A percentile compares a stretch with the other conserved stretches of the same genome.
Evolutionary conservation across 2,888 invertebrate genomes (phyloP).

Genomic region (Netelia virgata): DNA sequence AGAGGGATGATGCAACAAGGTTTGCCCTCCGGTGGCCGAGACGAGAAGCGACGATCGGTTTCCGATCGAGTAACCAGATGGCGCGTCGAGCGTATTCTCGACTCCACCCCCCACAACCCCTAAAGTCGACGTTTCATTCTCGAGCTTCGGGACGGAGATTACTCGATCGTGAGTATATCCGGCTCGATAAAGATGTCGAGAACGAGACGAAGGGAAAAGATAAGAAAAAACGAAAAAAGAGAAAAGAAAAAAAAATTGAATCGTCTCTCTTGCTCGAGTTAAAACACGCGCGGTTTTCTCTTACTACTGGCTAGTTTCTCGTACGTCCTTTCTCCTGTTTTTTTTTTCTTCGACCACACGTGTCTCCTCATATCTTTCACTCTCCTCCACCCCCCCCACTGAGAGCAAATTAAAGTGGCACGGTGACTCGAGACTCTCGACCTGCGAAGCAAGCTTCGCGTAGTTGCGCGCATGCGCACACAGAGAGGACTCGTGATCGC

Average conservation of each 20-base stretch:
- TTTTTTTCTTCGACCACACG: too few species aligned
- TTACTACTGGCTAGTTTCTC: too few species aligned
- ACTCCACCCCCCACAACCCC: neutral
- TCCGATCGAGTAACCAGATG: constrained; percentile 40
- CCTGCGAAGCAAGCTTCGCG: too few species aligned
- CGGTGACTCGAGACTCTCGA: too few species aligned
- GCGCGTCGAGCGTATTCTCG: constrained; percentile 25
- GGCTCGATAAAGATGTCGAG: neutral
- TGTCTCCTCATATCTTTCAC: too few species aligned
- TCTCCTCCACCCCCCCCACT: too few species aligned
- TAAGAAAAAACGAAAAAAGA: neutral
- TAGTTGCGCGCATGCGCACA: too few species aligned
- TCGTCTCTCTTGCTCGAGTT: too few species aligned
- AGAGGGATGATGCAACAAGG: too few species aligned
- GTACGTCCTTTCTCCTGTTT: too few species aligned
- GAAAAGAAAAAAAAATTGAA: neutral
- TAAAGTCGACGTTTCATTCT: constrained; percentile 41
- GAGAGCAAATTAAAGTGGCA: constrained; percentile 46
- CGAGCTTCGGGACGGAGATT: constrained; percentile 28
- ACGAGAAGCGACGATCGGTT: constrained; percentile 45
- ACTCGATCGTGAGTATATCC: constrained; percentile 33
- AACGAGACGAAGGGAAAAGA: neutral
- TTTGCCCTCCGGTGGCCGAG: neutral
- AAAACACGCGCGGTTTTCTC: too few species aligned
- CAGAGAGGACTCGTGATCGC: neutral